phyloP scores from a whole-genome alignment of 2,113 vertebrate genomes.

The Paralichthys olivaceus region DNA sequence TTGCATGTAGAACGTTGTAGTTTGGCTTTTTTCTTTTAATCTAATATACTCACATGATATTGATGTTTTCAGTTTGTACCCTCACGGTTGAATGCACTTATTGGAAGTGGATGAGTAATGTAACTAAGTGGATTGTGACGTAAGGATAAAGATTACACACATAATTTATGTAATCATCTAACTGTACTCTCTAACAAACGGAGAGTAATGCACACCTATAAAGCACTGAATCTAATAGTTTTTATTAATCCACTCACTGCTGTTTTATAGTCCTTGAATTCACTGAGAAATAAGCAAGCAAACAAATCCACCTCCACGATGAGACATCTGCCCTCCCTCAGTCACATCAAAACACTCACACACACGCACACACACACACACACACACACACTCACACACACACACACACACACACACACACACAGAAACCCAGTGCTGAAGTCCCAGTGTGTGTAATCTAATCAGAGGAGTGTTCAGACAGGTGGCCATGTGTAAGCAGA shows the following conservation, averaged over 20 bases:
- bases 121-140: no score
- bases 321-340: slow-evolving; percentile 44
- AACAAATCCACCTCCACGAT: slow-evolving; percentile 21
- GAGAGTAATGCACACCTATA: not conserved
- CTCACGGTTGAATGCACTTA: no score
- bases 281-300: slow-evolving; percentile 20
- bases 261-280: slow-evolving; percentile 13
- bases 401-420: not conserved
- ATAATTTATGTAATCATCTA: no score
- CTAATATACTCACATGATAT: no score
- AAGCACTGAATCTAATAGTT: slow-evolving; percentile 22
- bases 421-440: not conserved
- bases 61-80: no score
- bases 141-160: no score
- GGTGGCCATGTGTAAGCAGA: slow-evolving; percentile 57
- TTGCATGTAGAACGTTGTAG: no score
- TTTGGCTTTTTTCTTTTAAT: no score
- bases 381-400: not conserved
- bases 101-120: no score
- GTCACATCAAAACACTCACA: not conserved
- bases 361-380: no score
- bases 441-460: slow-evolving; percentile 60
- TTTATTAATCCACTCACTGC: slow-evolving; percentile 19
- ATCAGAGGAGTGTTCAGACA: slow-evolving; percentile 58
- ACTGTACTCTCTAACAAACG: no score